phyloP scores from a whole-genome alignment of 2,113 vertebrate genomes.

The Diphyllodes magnificus region DNA sequence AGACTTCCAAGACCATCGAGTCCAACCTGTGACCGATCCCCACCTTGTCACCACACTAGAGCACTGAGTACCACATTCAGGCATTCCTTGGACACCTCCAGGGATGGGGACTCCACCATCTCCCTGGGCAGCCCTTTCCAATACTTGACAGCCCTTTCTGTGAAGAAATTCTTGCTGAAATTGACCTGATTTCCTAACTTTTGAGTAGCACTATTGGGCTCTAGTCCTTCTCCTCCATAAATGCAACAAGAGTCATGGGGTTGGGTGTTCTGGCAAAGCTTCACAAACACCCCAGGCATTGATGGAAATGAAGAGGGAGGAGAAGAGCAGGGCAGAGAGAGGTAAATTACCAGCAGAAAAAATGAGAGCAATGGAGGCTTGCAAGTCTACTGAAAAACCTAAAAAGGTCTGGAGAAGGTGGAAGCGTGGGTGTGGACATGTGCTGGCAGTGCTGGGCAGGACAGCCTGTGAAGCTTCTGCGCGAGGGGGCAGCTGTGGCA shows the following conservation, averaged over 20 bases:
- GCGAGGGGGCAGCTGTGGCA: background rate
- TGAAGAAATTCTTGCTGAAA: background rate
- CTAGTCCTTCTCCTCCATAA: background rate
- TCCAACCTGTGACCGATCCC: accelerated
- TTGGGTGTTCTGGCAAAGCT: background rate
- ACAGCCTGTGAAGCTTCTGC: background rate
- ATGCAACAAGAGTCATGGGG: accelerated
- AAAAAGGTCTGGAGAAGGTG: too few species aligned
- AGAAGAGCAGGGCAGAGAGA: background rate
- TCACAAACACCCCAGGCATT: background rate
- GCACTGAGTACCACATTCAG: background rate
- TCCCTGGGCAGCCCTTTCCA: background rate
- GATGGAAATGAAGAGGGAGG: background rate
- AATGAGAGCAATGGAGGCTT: background rate
- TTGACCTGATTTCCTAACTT: background rate
- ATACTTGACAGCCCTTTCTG: background rate
- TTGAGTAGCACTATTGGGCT: background rate
- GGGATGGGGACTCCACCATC: background rate
- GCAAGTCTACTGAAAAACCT: background rate
- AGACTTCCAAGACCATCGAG: background rate
- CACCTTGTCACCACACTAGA: background rate
- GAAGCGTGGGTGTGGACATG: background rate
- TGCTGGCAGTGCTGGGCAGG: background rate
- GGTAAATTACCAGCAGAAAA: background rate
- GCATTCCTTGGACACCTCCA: background rate